Base-by-base conservation (phyloP, 2,888 invertebrate genomes). In the Lasioglossum leucozonium region DNA sequence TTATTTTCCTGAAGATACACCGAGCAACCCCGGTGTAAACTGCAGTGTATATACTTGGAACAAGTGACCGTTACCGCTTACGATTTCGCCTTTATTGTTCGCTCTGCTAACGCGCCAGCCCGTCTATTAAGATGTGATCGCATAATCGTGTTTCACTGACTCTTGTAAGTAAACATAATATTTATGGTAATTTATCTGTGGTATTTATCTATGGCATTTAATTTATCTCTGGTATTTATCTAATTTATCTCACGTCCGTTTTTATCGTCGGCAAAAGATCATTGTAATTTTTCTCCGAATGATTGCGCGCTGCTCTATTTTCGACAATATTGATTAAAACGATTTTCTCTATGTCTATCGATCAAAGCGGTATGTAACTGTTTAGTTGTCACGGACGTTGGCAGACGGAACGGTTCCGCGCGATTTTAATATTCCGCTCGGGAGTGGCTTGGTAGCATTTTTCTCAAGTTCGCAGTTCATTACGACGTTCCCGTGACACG, bases 401-500 rank as follows among this genome's bases (percentile, higher is more conserved):
- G 30, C 10, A 16, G 42, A 69, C 16, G 18, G 2, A 37, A 40
- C 13, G 42, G 30, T 83, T 47, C 6, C 6, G n/a, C 26, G 4
- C 8, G 69, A 84, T 69, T 73, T 47, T 69, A 44, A 40, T 58
- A 18, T 42, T 16, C 22, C 10, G 6, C 18, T 8, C 16, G 44
- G 10, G 42, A 16, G 13, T 16, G 13, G 5, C n/a, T 34, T 13
- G 40, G 11, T 3, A 42, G 65, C 37, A 37, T 81, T 73, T 79
- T 79, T 65, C 74, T 34, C 13, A 34, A 51, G 58, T 58, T 84
- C 80, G 22, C n/a, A 26, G 30, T 40, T 69, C 79, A 62, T 85
- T 84, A 80, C 73, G 79, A 58, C 67, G 67, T 22, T 73, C 55
- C 44, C 18, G n/a, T 18, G 72, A 72, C 51, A 58, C 73, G n/a